Conservation (phyloP, 2,888 invertebrate genomes). For the Poecilus cupreus region DNA sequence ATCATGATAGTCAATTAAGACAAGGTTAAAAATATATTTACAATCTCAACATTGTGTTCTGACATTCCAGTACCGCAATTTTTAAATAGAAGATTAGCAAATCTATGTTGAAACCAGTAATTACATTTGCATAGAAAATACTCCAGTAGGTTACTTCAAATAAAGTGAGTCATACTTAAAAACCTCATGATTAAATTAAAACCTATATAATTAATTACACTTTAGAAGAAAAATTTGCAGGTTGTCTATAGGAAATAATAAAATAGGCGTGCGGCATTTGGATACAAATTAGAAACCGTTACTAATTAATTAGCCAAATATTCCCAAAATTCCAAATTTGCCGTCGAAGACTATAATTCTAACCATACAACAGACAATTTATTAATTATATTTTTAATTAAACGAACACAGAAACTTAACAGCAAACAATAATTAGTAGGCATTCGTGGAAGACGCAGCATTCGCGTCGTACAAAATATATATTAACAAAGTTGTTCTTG, state of each 20-base stretch:
- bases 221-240: neutral
- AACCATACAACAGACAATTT: neutral
- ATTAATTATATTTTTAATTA: constrained; percentile 7
- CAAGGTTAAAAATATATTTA: constrained; percentile 24
- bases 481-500: constrained; percentile 32
- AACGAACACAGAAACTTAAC: neutral
- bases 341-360: neutral
- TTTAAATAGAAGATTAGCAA: constrained; percentile 23
- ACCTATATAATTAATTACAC: neutral
- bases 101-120: constrained; percentile 25
- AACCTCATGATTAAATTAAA: neutral
- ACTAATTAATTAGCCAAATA: neutral
- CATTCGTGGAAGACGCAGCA: neutral
- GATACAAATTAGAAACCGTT: neutral
- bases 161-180: constrained; percentile 16
- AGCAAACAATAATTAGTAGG: neutral
- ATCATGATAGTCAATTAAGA: neutral
- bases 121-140: constrained; percentile 36
- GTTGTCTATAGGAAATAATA: too few species aligned
- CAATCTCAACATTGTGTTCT: constrained; percentile 30
- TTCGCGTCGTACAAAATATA: constrained; percentile 6
- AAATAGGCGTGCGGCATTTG: neutral
- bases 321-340: constrained; percentile 11
- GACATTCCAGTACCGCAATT: constrained; percentile 13
- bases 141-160: constrained; percentile 5